A percentile compares a stretch with the other conserved stretches of the same genome.
Conservation (phyloP, 2,888 invertebrate species). For the Copidosoma aretas region DNA sequence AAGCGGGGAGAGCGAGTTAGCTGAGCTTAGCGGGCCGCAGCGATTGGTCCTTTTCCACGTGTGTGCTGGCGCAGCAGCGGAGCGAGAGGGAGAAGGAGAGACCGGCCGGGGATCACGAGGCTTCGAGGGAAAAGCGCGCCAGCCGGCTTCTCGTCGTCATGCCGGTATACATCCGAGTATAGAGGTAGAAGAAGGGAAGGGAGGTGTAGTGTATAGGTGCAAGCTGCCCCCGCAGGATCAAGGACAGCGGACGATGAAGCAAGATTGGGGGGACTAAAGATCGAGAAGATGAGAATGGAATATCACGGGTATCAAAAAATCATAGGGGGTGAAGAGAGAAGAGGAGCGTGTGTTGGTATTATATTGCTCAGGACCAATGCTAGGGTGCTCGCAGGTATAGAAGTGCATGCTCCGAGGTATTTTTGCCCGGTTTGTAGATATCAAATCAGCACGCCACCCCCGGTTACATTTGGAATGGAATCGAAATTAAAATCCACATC, state of each 20-base stretch:
- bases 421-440: too few relatives aligned
- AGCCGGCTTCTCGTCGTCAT: not conserved
- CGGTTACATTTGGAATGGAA: too few relatives aligned
- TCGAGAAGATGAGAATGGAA: conserved; percentile 1
- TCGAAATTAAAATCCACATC: too few relatives aligned
- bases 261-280: too few relatives aligned
- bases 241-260: conserved; percentile 29
- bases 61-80: conserved; percentile 12
- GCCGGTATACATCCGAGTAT: conserved; percentile 17
- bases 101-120: not conserved
- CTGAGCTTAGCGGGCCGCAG: conserved; percentile 19
- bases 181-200: conserved; percentile 4
- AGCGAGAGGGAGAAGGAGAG: not conserved
- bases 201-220: too few relatives aligned
- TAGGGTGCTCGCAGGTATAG: too few relatives aligned
- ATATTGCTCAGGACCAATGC: too few relatives aligned
- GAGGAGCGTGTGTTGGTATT: too few relatives aligned
- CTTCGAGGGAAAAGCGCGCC: conserved; percentile 5
- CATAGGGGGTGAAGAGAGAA: conserved; percentile 12
- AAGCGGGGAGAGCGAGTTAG: not conserved
- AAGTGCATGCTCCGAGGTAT: too few relatives aligned
- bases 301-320: conserved; percentile 31
- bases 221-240: conserved; percentile 22
- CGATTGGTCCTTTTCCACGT: conserved; percentile 31
- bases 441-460: too few relatives aligned